Base-by-base conservation (phyloP, 2,797 vertebrate genomes). In the Eospalax fontanierii region DNA sequence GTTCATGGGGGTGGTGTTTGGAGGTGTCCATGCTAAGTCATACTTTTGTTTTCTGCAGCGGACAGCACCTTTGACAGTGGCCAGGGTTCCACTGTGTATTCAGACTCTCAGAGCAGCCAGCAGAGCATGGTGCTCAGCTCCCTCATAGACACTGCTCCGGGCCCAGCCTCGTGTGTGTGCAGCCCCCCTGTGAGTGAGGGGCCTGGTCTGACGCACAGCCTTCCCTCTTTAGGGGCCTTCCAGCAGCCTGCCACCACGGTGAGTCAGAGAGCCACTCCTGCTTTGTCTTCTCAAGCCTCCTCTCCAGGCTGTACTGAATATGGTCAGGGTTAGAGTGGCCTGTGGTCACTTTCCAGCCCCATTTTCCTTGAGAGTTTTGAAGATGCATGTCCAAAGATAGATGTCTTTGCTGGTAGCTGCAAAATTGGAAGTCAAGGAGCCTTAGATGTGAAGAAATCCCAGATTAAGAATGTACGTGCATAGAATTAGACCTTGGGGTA, bases 61-160 rank as follows among this genome's bases (percentile, higher is more conserved):
- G 99, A 99, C 98, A 97, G 99, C 98, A 99, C 99, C 0, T 99
- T 99, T 65, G 99, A 99, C 98, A 99, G 99, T 38, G 99, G 99
- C 95, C 99, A 99, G 98, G 99, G 99, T 95, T 99, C 99, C 54
- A 99, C 99, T 0, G 99, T 99, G 87, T 99, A 99, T 97, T 99
- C 99, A 0, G 99, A 99, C 98, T 99, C 99, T 0, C 99, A 99
- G 98, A 99, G 99, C 99, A 99, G 99, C 98, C 99, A 99, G 98
- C 99, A 99, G 93, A 99, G 99, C 21, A 99, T 99, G 97, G 99
- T 99, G 98, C 99, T 99, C 98, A 99, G 99, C 1, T 99, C 99
- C 16, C 98, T 99, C 89, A 98, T 99, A 0, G 99, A 99, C 0
- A 93, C 99, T 0, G 97, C 98, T 35, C 98, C 99, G 59, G 98